Percentiles rank a stretch among this genome's conserved stretches.
phyloP scores from a whole-genome alignment of 2,888 invertebrate species.

The Ariolimax columbianus region DNA sequence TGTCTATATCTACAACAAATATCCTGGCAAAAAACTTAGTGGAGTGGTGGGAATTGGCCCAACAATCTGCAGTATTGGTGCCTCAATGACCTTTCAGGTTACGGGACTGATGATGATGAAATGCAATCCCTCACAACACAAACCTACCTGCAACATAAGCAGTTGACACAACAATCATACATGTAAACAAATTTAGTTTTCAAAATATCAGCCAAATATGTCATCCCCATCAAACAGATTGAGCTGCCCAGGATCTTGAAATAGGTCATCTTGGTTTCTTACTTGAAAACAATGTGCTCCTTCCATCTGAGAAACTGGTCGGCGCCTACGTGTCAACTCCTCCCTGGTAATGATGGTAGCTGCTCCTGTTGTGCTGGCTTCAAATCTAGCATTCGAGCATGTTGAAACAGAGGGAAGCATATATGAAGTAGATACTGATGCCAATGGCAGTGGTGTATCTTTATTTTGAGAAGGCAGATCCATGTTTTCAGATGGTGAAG shows the following conservation, averaged over 20 bases:
- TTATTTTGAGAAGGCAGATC: background rate
- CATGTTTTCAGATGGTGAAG: background rate
- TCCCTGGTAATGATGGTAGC: background rate
- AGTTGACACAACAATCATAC: background rate
- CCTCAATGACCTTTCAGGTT: too few relatives aligned
- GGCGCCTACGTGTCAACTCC: background rate
- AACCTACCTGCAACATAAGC: too few relatives aligned
- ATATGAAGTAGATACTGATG: background rate
- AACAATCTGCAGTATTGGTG: too few relatives aligned
- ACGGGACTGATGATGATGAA: too few relatives aligned
- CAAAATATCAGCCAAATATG: constrained; percentile 3
- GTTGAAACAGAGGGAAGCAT: background rate
- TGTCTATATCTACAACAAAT: too few relatives aligned
- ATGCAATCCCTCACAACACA: too few relatives aligned
- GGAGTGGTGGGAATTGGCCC: too few relatives aligned
- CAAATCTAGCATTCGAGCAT: background rate
- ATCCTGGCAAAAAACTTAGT: too few relatives aligned
- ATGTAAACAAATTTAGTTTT: background rate
- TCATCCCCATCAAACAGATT: constrained; percentile 20
- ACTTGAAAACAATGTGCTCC: background rate
- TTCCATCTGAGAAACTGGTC: background rate
- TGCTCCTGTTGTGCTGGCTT: background rate
- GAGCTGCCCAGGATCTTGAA: background rate
- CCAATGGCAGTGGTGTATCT: background rate
- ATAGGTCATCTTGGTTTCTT: background rate